Evolutionary conservation across 1,140 invertebrate species (phyloP), one percentile per base, ranked within the genome.

Genomic region (Brachionus rotundiformis): DNA sequence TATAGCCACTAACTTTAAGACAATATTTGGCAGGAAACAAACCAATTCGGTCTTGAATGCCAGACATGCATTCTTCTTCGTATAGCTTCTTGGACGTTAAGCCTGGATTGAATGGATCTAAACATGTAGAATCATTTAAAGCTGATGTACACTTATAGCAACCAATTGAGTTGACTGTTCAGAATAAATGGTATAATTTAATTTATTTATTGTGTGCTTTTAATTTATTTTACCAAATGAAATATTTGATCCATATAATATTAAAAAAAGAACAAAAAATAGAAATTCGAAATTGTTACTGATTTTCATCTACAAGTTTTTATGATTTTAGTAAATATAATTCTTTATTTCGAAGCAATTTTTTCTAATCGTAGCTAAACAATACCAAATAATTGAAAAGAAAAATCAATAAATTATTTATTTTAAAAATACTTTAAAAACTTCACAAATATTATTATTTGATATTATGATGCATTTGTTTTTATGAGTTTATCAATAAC

Each of bases 31-130:
- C 76, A 27, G 76, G 76, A 27, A 79, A 79, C 13, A 79, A 63
- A 61, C 76, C 76, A 59, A 79, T 27, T 36, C 76, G 19, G 31
- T 79, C 76, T 59, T 79, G 76, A 36, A 79, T 63, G 11, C 76
- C 76, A 3, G 76, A 33, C 25, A 59, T 79, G 19, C 76, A 79
- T 19, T 79, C 76, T 31, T 54, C 19, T 79, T 79, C 76, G 16
- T 79, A 79, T 3, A 79, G 31, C 33, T 79, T 63, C 16, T 13
- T 23, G 27, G 36, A 54, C 23, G 23, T 27, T 59, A 36, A 33
- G 6, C 76, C 76, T 59, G 76, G 76, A 63, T 79, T 79, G n/a
- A 79, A 79, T 19, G 76, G 76, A 31, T 79, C 76, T 13, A 63
- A 59, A 59, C 76, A 79, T 27, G 29, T 41, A 1, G 76, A 59